Base-by-base conservation (phyloP, 2,797 vertebrate genomes). In the Rhinatrema bivittatum region DNA sequence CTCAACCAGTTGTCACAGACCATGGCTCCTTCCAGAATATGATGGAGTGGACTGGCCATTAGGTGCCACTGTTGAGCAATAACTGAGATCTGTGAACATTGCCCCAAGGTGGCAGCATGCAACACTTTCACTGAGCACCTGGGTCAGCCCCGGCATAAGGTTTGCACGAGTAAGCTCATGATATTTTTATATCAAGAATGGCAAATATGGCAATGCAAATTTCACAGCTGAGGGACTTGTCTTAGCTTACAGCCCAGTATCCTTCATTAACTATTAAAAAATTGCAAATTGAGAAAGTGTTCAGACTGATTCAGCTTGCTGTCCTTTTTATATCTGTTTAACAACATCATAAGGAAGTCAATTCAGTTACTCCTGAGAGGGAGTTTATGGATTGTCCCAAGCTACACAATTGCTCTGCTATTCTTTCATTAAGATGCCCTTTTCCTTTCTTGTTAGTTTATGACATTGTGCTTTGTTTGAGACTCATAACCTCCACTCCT, bases 191-290 rank as follows among this genome's bases (percentile, higher is more conserved):
- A n/a, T n/a, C n/a, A n/a, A 6, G 20, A 38, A 66, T 68, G 47
- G 51, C 62, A 76, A 75, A 70, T 64, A 65, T 43, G 57, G 65
- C 46, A 64, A 65, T 45, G 44, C 21, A 73, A 62, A 63, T 58
- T 69, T 50, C 39, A 56, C 70, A 67, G 60, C 22, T 43, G 19
- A 17, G 46, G 14, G 45, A 68, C 52, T 56, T 20, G 66, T 49
- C 57, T 41, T 30, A 35, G 29, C 16, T 56, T 38, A 46, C 24
- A 50, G 40, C 31, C 42, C 3, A 7, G 33, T 23, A 18, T 45
- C 45, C n/a, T 36, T 20, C 38, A 57, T 43, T 69, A 61, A 71
- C 53, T 60, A 48, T 46, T 58, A 60, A 49, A 51, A 29, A 29
- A 23, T 42, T 35, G 39, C 36, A 62, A 42, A 16, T 11, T 2